A percentile compares a stretch with the other conserved stretches of the same genome.
These are phyloP conservation scores for Rhabdomys pumilio DNA, from an alignment of 2,797 vertebrate species.

Conservation along the genomic window DNA sequence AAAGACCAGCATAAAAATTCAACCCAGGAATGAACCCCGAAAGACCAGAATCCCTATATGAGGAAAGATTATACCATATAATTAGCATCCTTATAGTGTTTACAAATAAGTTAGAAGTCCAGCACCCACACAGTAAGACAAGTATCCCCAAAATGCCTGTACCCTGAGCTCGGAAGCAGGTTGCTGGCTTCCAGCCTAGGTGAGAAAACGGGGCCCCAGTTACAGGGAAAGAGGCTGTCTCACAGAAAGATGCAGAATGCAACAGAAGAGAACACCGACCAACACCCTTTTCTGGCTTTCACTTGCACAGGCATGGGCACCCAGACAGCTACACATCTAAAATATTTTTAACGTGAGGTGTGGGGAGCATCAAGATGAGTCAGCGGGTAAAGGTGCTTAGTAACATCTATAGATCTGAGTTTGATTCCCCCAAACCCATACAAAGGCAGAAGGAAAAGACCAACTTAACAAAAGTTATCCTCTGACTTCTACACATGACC, in stretches of 20 bases:
- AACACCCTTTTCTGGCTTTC: not conserved
- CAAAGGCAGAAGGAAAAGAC: not conserved
- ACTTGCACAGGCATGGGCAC: too few species aligned
- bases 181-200: conserved; percentile 7
- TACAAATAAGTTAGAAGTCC: not conserved
- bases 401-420: not conserved
- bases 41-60: not conserved
- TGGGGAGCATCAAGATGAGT: too few species aligned
- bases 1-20: conserved; percentile 18
- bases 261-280: not conserved
- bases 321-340: not conserved
- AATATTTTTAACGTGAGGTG: not conserved
- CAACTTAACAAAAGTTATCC: not conserved
- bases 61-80: conserved; percentile 35
- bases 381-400: not conserved
- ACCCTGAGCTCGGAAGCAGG: not conserved
- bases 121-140: not conserved
- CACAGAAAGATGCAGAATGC: not conserved
- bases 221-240: not conserved
- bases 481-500: not conserved
- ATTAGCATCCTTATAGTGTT: conserved; percentile 44
- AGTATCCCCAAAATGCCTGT: not conserved
- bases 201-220: conserved; percentile 26
- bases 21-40: conserved; percentile 4
- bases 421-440: not conserved